Evolutionary conservation across 2,888 invertebrate species (phyloP).

Genomic region (Meteorus cinctellus): DNA sequence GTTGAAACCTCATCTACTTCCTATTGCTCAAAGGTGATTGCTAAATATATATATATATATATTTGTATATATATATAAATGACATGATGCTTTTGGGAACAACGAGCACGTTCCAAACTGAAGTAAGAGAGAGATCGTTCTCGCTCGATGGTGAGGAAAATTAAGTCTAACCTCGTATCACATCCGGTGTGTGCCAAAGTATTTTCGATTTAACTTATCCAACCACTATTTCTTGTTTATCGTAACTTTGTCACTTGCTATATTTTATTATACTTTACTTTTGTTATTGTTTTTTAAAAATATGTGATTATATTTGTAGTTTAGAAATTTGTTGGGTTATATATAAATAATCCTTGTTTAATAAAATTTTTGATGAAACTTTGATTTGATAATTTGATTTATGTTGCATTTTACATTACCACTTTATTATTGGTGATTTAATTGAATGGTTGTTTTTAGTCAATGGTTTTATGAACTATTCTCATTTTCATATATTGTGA

Average conservation of each 20-base stretch:
- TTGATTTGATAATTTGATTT: too few species aligned
- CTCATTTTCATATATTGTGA: not conserved
- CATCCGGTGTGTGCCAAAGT: not conserved
- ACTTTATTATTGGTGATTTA: too few species aligned
- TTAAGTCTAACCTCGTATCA: conserved; percentile 35
- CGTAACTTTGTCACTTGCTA: not conserved
- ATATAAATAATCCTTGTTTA: too few species aligned
- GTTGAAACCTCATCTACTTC: conserved; percentile 32
- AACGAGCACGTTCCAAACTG: conserved; percentile 39
- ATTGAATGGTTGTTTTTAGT: too few species aligned
- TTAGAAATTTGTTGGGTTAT: too few species aligned
- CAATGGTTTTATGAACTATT: too few species aligned
- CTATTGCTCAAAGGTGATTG: conserved; percentile 45
- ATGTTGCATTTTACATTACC: too few species aligned
- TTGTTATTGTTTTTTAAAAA: too few species aligned
- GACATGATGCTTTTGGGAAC: conserved; percentile 31
- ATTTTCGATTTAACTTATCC: conserved; percentile 17
- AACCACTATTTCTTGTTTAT: conserved; percentile 6
- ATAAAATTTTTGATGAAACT: too few species aligned
- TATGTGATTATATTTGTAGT: too few species aligned
- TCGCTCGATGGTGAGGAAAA: conserved; percentile 41
- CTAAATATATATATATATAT: conserved; percentile 6
- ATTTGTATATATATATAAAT: not conserved
- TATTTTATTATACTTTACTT: too few species aligned
- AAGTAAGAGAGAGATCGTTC: conserved; percentile 12